A percentile compares a stretch with the other conserved stretches of the same genome.
Evolutionary conservation across 2,888 invertebrate genomes (phyloP).

Genomic region (Galeopsomyia nigrocyanea): DNA sequence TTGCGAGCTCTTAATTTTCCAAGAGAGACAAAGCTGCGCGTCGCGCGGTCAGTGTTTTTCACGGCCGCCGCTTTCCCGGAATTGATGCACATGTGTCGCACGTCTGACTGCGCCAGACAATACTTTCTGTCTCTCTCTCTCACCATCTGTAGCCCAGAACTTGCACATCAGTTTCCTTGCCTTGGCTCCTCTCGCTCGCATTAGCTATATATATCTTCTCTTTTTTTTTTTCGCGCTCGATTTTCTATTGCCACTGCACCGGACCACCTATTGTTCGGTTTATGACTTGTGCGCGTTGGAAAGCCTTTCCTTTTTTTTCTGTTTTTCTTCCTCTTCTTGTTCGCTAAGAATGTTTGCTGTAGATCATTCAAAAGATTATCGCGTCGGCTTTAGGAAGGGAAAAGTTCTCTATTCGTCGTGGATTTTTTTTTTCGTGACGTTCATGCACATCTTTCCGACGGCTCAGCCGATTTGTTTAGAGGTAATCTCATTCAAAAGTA

Average conservation of each 20-base stretch:
- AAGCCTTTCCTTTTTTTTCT: background rate
- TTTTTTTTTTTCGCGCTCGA: background rate
- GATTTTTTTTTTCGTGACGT: too few species aligned
- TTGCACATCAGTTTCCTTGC: background rate
- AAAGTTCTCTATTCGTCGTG: too few species aligned
- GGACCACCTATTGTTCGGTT: background rate
- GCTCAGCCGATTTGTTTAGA: too few species aligned
- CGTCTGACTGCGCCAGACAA: background rate
- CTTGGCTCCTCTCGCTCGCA: background rate
- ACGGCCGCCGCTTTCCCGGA: constrained; percentile 22
- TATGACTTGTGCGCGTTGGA: too few species aligned
- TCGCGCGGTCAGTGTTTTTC: constrained; percentile 8
- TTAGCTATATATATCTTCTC: background rate
- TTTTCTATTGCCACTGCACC: too few species aligned
- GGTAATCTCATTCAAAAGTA: too few species aligned
- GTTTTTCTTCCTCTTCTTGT: background rate
- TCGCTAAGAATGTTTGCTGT: background rate
- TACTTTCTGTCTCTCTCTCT: too few species aligned
- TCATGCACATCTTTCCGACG: too few species aligned
- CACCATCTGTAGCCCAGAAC: constrained; percentile 19
- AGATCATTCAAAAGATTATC: too few species aligned
- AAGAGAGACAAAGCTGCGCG: too few species aligned
- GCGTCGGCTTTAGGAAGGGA: too few species aligned
- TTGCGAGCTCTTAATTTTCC: too few species aligned
- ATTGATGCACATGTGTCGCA: constrained; percentile 20